Percentiles rank a stretch among this genome's conserved stretches.
Conservation (phyloP, 1,140 invertebrate genomes). For the Aphelenchoides besseyi region DNA sequence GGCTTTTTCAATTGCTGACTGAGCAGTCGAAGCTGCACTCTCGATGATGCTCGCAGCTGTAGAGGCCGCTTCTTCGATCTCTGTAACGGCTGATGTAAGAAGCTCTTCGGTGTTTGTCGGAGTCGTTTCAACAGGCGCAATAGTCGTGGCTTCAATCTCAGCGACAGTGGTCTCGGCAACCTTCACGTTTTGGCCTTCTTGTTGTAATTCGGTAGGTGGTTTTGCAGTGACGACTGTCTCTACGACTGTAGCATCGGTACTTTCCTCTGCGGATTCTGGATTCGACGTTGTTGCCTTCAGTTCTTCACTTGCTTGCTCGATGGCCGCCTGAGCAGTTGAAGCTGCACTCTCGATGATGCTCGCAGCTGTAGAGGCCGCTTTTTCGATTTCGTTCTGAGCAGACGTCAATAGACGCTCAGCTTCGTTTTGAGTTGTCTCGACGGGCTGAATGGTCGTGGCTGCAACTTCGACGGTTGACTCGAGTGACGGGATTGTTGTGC, state of each 20-base stretch:
- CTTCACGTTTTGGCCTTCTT: background rate
- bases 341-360: background rate
- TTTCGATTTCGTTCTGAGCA: background rate
- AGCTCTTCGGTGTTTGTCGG: background rate
- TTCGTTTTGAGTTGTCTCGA: background rate
- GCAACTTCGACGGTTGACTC: background rate
- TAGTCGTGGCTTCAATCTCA: constrained; percentile 4
- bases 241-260: background rate
- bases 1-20: background rate
- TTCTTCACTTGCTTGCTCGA: background rate
- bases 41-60: background rate
- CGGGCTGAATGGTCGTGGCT: constrained; percentile 9
- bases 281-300: constrained; percentile 10
- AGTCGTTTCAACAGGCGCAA: background rate
- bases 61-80: background rate
- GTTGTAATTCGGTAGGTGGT: background rate
- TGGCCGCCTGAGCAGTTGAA: background rate
- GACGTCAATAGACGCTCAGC: background rate
- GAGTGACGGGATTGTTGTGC: background rate
- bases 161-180: background rate
- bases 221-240: background rate
- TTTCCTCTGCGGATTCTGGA: too few relatives aligned
- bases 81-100: background rate
- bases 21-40: background rate
- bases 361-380: background rate